Percentiles rank a stretch among this genome's conserved stretches.
Evolutionary conservation across 2,888 invertebrate species (phyloP).

Genomic region (Hyppa rectilinea): DNA sequence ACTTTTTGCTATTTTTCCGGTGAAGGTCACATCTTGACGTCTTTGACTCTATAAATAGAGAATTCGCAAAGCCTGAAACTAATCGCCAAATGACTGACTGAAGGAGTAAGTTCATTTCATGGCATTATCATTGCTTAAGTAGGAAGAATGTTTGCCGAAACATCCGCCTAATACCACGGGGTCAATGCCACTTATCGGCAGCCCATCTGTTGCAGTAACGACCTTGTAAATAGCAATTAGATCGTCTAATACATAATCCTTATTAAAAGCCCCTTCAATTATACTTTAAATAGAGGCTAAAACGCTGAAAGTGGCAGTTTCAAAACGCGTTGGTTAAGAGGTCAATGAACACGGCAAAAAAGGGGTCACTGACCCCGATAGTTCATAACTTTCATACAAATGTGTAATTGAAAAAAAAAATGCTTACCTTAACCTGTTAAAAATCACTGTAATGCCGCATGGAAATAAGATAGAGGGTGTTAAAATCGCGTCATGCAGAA

Average conservation of each 20-base stretch:
- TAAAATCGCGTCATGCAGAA: conserved; percentile 35
- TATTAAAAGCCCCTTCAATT: conserved; percentile 36
- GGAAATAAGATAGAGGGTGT: conserved; percentile 57
- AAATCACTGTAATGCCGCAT: conserved; percentile 73
- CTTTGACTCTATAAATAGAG: conserved; percentile 34
- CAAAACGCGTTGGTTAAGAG: conserved; percentile 84
- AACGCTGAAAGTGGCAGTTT: conserved; percentile 72
- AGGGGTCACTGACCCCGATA: conserved; percentile 82
- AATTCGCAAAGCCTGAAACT: conserved; percentile 43
- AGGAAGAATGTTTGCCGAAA: conserved; percentile 34
- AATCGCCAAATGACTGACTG: conserved; percentile 4
- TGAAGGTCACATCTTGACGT: conserved; percentile 49
- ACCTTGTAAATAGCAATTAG: conserved; percentile 57
- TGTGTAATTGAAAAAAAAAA: conserved; percentile 67
- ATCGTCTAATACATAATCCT: conserved; percentile 18
- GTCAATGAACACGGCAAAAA: conserved; percentile 87
- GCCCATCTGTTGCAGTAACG: conserved; percentile 30
- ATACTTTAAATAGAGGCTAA: conserved; percentile 67
- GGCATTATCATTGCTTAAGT: conserved; percentile 31
- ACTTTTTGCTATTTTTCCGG: conserved; percentile 14
- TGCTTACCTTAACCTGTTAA: conserved; percentile 70
- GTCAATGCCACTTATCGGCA: conserved; percentile 55
- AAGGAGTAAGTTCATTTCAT: conserved; percentile 20
- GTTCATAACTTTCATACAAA: conserved; percentile 80
- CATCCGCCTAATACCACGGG: conserved; percentile 31